These are phyloP conservation scores for Saxidomus purpurata DNA, from an alignment of 1,140 invertebrate genomes.

Conservation along the genomic window DNA sequence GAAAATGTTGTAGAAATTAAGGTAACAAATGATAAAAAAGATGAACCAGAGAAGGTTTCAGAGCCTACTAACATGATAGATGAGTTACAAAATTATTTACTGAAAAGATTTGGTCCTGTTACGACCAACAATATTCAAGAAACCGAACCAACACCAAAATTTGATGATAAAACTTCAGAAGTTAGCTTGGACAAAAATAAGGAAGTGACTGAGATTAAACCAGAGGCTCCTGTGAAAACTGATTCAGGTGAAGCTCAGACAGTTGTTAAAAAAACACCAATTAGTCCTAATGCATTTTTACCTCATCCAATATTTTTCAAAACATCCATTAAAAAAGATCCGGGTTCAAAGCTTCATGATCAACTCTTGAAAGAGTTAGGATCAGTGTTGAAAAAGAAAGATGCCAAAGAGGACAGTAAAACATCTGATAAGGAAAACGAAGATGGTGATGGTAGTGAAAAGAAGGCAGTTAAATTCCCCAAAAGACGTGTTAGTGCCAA, in stretches of 20 bases:
- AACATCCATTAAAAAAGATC: slow-evolving; percentile 79
- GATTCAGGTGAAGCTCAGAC: neutral
- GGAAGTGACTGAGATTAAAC: neutral
- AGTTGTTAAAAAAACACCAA: neutral
- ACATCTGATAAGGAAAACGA: slow-evolving; percentile 45
- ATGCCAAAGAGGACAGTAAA: slow-evolving; percentile 5
- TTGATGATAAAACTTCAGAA: neutral
- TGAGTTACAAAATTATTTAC: slow-evolving; percentile 58
- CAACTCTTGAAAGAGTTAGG: slow-evolving; percentile 78
- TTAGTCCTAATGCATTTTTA: slow-evolving; percentile 27
- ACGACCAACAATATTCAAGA: neutral
- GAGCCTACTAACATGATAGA: slow-evolving; percentile 63
- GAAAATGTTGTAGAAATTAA: neutral
- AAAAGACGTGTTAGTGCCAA: slow-evolving; percentile 36
- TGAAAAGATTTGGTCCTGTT: slow-evolving; percentile 58
- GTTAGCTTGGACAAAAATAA: neutral
- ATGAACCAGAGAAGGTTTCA: neutral
- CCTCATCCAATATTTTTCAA: slow-evolving; percentile 79
- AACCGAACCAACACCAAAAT: neutral
- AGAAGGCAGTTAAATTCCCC: slow-evolving; percentile 44
- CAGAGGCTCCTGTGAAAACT: neutral
- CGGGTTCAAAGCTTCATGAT: slow-evolving; percentile 81
- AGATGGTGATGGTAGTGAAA: slow-evolving; percentile 62
- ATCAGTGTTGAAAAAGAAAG: slow-evolving; percentile 47
- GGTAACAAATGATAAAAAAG: neutral